A percentile compares a stretch with the other conserved stretches of the same genome.
Evolutionary conservation across 2,113 vertebrate genomes (phyloP).

Genomic region (Chionis minor): DNA sequence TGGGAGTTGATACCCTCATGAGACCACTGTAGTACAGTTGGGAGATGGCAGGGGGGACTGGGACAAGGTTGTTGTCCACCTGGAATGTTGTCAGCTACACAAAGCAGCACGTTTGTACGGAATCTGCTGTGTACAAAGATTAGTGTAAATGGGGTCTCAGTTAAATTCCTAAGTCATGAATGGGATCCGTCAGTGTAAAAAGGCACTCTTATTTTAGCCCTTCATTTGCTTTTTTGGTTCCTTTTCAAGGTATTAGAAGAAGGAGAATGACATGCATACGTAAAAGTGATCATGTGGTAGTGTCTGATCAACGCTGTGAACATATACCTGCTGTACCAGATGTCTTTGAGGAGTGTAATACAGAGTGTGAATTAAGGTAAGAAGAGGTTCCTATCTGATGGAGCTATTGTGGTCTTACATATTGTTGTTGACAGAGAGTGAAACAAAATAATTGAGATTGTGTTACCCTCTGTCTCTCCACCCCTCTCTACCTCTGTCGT

Average conservation of each 20-base stretch:
- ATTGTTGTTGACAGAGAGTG: not conserved
- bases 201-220: not conserved
- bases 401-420: not conserved
- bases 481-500: not conserved
- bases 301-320: constrained; percentile 90
- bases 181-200: not conserved
- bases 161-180: not conserved
- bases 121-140: not conserved
- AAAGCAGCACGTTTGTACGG: not conserved
- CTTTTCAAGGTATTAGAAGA: constrained; percentile 72
- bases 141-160: not conserved
- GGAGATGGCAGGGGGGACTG: not conserved
- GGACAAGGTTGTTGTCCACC: not conserved
- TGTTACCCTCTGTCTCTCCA: not conserved
- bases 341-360: constrained; percentile 85
- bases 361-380: constrained; percentile 93
- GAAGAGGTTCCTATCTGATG: not conserved
- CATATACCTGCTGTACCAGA: constrained; percentile 71
- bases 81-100: not conserved
- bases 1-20: not conserved
- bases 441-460: not conserved
- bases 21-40: not conserved
- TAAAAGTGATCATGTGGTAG: constrained; percentile 83
- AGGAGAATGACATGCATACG: constrained; percentile 84
- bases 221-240: not conserved